Conservation (phyloP, 2,888 invertebrate species). For the Apamea monoglypha region DNA sequence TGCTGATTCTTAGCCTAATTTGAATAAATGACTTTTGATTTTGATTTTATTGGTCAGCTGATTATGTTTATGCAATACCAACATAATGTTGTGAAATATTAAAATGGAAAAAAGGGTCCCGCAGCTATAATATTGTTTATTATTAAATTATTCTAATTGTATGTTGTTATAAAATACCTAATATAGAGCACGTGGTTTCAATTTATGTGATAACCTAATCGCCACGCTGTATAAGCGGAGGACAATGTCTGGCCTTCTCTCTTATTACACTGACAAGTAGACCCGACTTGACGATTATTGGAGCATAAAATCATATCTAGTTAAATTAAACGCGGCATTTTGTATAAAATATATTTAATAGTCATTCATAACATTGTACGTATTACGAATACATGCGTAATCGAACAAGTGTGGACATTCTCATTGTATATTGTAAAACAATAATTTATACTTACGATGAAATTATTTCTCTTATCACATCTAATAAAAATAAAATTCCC, state of each 20-base stretch:
- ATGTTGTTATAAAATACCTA: no score
- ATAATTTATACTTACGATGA: conserved; percentile 56
- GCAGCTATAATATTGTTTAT: no score
- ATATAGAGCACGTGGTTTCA: no score
- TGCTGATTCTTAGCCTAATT: no score
- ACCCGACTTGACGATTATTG: conserved; percentile 1
- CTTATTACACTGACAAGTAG: conserved; percentile 29
- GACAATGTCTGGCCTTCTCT: conserved; percentile 62
- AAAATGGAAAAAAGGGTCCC: no score
- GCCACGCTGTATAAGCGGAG: conserved; percentile 56
- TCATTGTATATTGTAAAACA: conserved; percentile 56
- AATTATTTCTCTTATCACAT: conserved; percentile 56
- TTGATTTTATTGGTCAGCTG: no score
- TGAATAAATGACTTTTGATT: no score
- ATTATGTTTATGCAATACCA: no score
- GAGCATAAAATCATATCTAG: conserved; percentile 1
- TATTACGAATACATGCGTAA: conserved; percentile 47
- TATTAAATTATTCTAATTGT: no score
- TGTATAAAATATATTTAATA: conserved; percentile 69
- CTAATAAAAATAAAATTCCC: conserved; percentile 65
- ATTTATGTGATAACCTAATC: no score
- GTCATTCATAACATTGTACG: conserved; percentile 54
- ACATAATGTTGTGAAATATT: no score
- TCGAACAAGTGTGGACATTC: conserved; percentile 37
- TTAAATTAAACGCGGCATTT: conserved; percentile 28